Conservation (phyloP, 2,797 vertebrate species). For the Thripadectes ignobilis region DNA sequence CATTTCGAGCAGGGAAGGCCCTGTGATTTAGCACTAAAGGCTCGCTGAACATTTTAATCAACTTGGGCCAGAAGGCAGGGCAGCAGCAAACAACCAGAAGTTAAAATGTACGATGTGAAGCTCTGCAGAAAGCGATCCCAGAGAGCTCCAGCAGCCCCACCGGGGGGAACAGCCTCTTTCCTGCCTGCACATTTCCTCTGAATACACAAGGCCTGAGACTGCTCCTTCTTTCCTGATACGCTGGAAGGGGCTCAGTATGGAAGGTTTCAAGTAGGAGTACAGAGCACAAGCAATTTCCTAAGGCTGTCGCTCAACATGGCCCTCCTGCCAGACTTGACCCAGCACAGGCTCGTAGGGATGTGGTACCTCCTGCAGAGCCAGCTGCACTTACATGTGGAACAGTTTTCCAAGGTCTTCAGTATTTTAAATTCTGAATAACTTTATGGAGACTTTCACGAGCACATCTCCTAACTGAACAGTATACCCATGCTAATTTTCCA, state of each 20-base stretch:
- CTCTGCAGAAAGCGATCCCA: not conserved
- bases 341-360: accelerated
- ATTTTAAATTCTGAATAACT: not conserved
- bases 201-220: not conserved
- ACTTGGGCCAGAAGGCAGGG: not conserved
- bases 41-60: not conserved
- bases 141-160: not conserved
- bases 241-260: not conserved
- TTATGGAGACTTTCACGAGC: not conserved
- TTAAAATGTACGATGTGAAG: accelerated
- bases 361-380: not conserved
- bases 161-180: not conserved
- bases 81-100: not conserved
- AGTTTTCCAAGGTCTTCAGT: not conserved
- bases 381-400: not conserved
- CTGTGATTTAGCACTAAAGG: not conserved
- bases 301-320: not conserved
- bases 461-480: not conserved
- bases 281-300: not conserved
- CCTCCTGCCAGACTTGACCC: not conserved
- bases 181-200: not conserved
- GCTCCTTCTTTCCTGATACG: not conserved
- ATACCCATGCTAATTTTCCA: not conserved
- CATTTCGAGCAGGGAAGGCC: accelerated
- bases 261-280: not conserved